Base-by-base conservation (phyloP, 2,797 vertebrate species). In the Scarus forsteni region DNA sequence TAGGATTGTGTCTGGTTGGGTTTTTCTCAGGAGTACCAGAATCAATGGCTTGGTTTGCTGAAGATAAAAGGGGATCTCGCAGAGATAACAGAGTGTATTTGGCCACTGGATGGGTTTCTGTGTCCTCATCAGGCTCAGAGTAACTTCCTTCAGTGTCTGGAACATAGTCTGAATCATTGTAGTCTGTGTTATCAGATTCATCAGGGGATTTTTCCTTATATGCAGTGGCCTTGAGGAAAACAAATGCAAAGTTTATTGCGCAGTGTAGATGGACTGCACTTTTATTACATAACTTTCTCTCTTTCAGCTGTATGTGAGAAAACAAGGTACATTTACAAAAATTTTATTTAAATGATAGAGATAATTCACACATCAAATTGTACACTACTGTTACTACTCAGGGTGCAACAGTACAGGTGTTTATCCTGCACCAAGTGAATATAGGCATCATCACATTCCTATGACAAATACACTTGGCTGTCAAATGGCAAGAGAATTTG, bases 51-150 rank as follows among this genome's bases (percentile, higher is more conserved):
- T 16, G n/a, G 7, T 49, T 18, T 16, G 46, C 2, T 49, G 15
- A 8, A 49, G 46, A 16, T 49, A 49, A 49, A 49, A 10, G 7
- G 16, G n/a, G 46, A 49, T 49, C 1, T 18, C 16, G 15, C 46
- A 49, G 46, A 18, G 46, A 49, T 8, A 2, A 4, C 46, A 49
- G 15, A 10, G 46, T 7, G 7, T 49, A 8, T 49, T 49, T 49
- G 6, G n/a, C n/a, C 7, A 18, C 16, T 49, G 46, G 46, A 49
- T 16, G 14, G 6, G 10, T 7, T 49, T 7, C 7, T 49, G 46
- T 49, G 46, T 49, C 46, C 10, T 49, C 46, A 15, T 44, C 43
- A 43, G 42, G 42, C n/a, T 48, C 45, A 49, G n/a, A 49, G 46
- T 7, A 49, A 49, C 46, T 49, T 16, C 46, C 43, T 44, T 49